These are phyloP conservation scores for Plebejus argus DNA, from an alignment of 2,888 invertebrate genomes.

Conservation along the genomic window DNA sequence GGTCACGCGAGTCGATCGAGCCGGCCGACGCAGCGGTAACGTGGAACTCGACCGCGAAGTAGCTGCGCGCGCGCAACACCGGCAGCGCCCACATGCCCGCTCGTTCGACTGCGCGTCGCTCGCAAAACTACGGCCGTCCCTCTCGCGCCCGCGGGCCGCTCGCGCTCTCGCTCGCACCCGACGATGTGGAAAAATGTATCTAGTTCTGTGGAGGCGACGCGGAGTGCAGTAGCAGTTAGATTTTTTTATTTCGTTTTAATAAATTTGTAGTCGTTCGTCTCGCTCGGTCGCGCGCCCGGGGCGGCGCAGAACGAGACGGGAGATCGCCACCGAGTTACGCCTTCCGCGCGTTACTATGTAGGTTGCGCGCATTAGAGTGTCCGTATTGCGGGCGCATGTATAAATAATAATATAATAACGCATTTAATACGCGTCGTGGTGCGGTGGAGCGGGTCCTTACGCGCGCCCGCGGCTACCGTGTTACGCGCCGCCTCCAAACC, in stretches of 20 bases:
- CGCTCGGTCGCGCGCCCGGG: constrained; percentile 75
- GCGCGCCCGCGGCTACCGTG: constrained; percentile 66
- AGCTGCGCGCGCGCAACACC: constrained; percentile 79
- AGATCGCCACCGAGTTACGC: constrained; percentile 79
- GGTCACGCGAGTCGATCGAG: constrained; percentile 78
- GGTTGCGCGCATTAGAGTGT: constrained; percentile 77
- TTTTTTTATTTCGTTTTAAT: constrained; percentile 77
- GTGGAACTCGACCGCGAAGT: constrained; percentile 74
- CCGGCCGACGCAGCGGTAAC: constrained; percentile 73
- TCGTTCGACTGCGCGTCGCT: constrained; percentile 66
- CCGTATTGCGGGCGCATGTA: constrained; percentile 69
- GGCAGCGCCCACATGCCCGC: constrained; percentile 79
- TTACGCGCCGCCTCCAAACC: constrained; percentile 65
- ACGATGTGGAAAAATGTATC: constrained; percentile 79
- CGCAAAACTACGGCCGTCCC: constrained; percentile 55
- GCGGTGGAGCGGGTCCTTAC: constrained; percentile 70
- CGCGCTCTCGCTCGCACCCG: constrained; percentile 57
- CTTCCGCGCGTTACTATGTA: constrained; percentile 79
- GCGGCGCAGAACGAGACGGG: constrained; percentile 70
- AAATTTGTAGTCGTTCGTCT: constrained; percentile 79
- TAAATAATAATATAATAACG: constrained; percentile 72
- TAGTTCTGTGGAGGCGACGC: constrained; percentile 79
- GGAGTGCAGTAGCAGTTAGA: constrained; percentile 75
- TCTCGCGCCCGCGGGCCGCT: constrained; percentile 48
- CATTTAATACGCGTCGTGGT: constrained; percentile 70